Evolutionary conservation across 2,113 vertebrate species (phyloP), one percentile per base, ranked within the genome.

Genomic region (Sebastes schlegelii): DNA sequence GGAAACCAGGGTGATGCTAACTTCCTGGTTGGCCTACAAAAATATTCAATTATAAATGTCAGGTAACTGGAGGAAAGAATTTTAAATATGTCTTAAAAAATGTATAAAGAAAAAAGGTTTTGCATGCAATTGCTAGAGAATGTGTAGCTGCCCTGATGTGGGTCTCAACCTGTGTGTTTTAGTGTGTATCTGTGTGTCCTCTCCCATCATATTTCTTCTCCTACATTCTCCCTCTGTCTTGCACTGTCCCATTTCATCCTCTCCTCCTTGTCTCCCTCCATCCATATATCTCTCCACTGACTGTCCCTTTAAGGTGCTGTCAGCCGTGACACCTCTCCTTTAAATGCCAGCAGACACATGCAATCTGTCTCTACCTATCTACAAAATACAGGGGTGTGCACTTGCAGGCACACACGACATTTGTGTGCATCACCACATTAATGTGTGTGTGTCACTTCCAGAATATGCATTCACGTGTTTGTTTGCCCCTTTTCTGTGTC

Each of bases 341-440:
- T 93, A 91, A 93, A 93, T 92, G 84, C 87, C 83, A 89, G 74
- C 69, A 86, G 87, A 91, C 87, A 79, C 79, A 77, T 70, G 68
- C 87, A 83, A 91, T 94, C 90, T 85, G 89, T 93, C 89, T 91
- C 65, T 78, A 77, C 83, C 89, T 92, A 92, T 92, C 92, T 89
- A 55, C 86, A 78, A 80, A 83, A 89, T 69, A 82, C 87, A 90
- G 88, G 88, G 14, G 87, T 85, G 83, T 78, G 74, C 52, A 63
- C 65, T 21, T 34, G 64, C 75, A 72, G 34, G 69, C 69, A 26
- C 58, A 73, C 64, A 67, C 48, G 57, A 40, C 49, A 8, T 79
- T 74, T 79, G 61, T 74, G 78, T 60, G 54, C 2, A 40, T 34
- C 21, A 34, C 13, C 42, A n/a, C 61, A 61, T 76, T 68, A 40